Evolutionary conservation across 1,140 invertebrate genomes (phyloP), one percentile per base, ranked within the genome.

Genomic region (Drosophila albomicans): DNA sequence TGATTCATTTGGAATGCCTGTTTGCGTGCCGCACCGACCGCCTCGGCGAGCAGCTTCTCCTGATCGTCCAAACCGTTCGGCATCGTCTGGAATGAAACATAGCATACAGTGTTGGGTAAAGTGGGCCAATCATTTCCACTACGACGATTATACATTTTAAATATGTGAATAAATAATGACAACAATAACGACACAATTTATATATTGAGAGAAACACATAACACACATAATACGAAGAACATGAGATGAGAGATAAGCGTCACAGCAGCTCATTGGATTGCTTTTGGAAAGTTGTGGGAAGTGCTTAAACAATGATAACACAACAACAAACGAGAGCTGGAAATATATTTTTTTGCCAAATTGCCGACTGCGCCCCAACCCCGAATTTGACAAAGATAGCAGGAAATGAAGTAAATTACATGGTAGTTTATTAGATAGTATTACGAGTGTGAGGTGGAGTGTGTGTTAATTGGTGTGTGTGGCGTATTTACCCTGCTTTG

Each of bases 1-100:
- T 98, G 95, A 93, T 99, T 99, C 99, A 99, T 99, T 92, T 99
- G 98, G 92, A 99, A 98, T 46, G 98, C 97, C 94, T 99, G 97
- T 43, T 93, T 93, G 5, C 91, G 86, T 5, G 99, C 98, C 51
- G 97, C 94, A 52, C 96, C 96, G 16, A 99, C 94, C 2, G 98
- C 98, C 91, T 99, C 98, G 91, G 99, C 98, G 11, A 99, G 94
- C 38, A 99, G 94, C 93, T 98, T 99, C 86, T 99, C 98, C 93
- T 99, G 98, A 91, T 99, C 98, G 91, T 99, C 98, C 93, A 93
- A 79, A 86, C 89, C 90, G 84, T 91, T 92, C 63, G 91, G 89
- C 90, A 92, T 90, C 64, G 91, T 91, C 91, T 92, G 82, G 41
- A 91, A 87, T 7, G 75, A 86, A 32, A 79, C 54, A 74, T 72